Percentiles rank a stretch among this genome's conserved stretches.
These are phyloP conservation scores for Pachliopta kotzebuea DNA, from an alignment of 2,888 invertebrate species.

Conservation along the genomic window DNA sequence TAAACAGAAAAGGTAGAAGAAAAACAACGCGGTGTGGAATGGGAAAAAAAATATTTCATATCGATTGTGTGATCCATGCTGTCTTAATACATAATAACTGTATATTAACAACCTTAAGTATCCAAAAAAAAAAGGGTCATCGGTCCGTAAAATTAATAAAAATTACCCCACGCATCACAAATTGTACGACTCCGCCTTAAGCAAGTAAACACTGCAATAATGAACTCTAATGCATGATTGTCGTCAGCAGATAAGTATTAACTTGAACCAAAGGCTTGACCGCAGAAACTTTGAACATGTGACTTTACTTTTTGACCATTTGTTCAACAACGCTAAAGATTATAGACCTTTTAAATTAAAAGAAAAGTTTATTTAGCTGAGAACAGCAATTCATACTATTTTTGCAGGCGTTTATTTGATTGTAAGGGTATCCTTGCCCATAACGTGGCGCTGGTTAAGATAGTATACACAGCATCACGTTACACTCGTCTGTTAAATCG, in stretches of 20 bases:
- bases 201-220: constrained; percentile 33
- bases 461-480: no score
- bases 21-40: no score
- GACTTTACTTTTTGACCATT: not conserved
- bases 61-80: not conserved
- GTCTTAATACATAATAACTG: not conserved
- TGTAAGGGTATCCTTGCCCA: no score
- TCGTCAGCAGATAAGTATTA: constrained; percentile 37
- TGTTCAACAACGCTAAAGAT: no score
- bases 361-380: no score
- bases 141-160: constrained; percentile 15
- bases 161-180: constrained; percentile 15
- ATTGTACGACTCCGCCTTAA: constrained; percentile 32
- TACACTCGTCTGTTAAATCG: no score
- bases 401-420: no score
- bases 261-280: constrained; percentile 23
- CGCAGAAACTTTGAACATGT: constrained; percentile 28
- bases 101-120: not conserved
- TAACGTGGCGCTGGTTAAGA: no score
- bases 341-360: no score
- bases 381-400: no score
- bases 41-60: no score
- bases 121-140: not conserved
- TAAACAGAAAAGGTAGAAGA: no score
- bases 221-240: constrained; percentile 37